These are phyloP conservation scores for Leptinotarsa rubiginosa DNA, from an alignment of 2,888 invertebrate genomes.

Conservation along the genomic window DNA sequence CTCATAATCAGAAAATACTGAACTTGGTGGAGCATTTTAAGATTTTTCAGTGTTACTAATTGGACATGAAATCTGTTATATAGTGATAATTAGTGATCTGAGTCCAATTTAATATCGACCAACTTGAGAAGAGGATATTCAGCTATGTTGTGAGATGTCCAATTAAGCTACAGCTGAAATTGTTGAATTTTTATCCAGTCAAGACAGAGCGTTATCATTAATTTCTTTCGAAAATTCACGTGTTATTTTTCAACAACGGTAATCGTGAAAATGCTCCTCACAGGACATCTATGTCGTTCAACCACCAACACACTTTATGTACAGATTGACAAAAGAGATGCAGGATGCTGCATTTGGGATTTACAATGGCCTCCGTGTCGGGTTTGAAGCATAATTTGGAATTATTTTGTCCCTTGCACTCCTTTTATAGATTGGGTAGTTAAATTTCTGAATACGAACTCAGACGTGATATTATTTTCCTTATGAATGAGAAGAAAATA, in stretches of 20 bases:
- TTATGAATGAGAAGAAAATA: too few relatives aligned
- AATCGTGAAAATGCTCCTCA: constrained; percentile 16
- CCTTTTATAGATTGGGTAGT: background rate
- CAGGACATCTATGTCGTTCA: background rate
- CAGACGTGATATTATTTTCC: background rate
- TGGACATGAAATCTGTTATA: background rate
- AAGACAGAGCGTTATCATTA: background rate
- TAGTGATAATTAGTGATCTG: background rate
- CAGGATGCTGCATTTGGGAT: constrained; percentile 26
- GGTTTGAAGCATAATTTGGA: background rate
- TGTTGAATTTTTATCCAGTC: background rate
- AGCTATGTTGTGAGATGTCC: constrained; percentile 7
- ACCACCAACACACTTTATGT: constrained; percentile 10
- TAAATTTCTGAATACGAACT: constrained; percentile 5
- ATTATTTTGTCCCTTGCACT: background rate
- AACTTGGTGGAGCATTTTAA: constrained; percentile 15
- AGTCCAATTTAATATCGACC: background rate
- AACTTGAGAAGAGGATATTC: constrained; percentile 10
- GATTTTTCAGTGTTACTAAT: background rate
- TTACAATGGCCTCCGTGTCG: constrained; percentile 30
- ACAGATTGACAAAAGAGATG: constrained; percentile 19
- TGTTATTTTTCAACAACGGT: background rate
- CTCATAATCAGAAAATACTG: background rate
- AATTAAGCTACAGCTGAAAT: background rate
- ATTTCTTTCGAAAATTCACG: background rate